phyloP scores from a whole-genome alignment of 2,113 vertebrate genomes.

The Thymallus thymallus region DNA sequence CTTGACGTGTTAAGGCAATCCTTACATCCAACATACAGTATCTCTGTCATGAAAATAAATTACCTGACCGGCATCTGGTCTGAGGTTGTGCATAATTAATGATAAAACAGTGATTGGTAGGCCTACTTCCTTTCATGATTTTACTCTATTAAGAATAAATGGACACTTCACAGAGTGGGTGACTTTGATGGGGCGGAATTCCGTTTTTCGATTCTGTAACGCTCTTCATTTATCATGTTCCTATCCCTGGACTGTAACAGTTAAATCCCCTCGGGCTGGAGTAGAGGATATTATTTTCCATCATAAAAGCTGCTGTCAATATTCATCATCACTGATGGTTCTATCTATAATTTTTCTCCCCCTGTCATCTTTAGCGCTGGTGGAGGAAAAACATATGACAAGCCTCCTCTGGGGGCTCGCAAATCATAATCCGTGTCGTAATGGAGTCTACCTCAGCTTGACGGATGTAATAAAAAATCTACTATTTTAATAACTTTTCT shows the following conservation, averaged over 20 bases:
- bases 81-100: too few relatives aligned
- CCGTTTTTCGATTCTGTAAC: background rate
- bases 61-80: too few relatives aligned
- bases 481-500: constrained; percentile 45
- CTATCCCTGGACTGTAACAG: constrained; percentile 12
- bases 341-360: background rate
- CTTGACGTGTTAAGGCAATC: too few relatives aligned
- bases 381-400: constrained; percentile 21
- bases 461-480: constrained; percentile 22
- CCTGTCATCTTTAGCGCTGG: constrained; percentile 8
- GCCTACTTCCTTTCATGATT: constrained; percentile 25
- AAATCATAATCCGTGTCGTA: constrained; percentile 29
- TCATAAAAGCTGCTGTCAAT: constrained; percentile 34
- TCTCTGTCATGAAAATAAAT: too few relatives aligned
- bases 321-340: constrained; percentile 23
- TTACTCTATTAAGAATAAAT: constrained; percentile 26
- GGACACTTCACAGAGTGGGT: constrained; percentile 11
- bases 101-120: background rate
- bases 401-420: constrained; percentile 24
- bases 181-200: constrained; percentile 27
- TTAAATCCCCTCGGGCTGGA: background rate
- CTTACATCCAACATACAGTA: too few relatives aligned
- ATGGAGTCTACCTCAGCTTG: constrained; percentile 19
- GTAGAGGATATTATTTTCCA: constrained; percentile 25
- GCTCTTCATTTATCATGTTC: constrained; percentile 27